Evolutionary conservation across 2,113 vertebrate genomes (phyloP).

Genomic region (Poecile atricapillus): DNA sequence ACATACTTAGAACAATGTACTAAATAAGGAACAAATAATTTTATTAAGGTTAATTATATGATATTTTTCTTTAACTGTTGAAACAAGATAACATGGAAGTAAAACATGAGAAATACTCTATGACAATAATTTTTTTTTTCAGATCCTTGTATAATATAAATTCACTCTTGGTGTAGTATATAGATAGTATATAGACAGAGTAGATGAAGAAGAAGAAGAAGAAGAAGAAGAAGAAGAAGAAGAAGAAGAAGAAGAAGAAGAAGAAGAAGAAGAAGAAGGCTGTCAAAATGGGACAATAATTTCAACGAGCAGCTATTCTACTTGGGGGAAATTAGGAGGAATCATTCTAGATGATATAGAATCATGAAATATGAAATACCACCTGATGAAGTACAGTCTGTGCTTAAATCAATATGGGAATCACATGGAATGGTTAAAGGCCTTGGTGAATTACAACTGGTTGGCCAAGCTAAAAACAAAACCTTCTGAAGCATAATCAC

Average conservation of each 20-base stretch:
- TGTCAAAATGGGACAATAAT: not conserved
- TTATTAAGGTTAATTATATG: not conserved
- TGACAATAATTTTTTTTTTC: not conserved
- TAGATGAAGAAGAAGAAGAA: not conserved
- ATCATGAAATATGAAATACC: not conserved
- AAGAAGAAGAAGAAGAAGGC: not conserved
- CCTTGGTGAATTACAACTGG: not conserved
- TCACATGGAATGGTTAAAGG: not conserved
- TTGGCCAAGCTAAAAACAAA: not conserved
- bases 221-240: no score
- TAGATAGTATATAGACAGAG: not conserved
- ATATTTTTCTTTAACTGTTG: not conserved
- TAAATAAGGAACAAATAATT: not conserved
- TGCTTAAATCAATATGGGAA: not conserved
- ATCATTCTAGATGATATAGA: not conserved
- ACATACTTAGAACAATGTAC: not conserved
- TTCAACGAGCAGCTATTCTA: not conserved
- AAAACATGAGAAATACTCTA: not conserved
- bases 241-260: no score
- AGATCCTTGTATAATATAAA: not conserved
- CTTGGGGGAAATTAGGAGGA: not conserved
- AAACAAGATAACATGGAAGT: not conserved
- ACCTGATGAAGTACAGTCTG: accelerated
- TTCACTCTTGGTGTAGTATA: not conserved
- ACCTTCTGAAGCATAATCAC: not conserved